Base-by-base conservation (phyloP, 2,113 vertebrate species). In the Syngnathus floridae region DNA sequence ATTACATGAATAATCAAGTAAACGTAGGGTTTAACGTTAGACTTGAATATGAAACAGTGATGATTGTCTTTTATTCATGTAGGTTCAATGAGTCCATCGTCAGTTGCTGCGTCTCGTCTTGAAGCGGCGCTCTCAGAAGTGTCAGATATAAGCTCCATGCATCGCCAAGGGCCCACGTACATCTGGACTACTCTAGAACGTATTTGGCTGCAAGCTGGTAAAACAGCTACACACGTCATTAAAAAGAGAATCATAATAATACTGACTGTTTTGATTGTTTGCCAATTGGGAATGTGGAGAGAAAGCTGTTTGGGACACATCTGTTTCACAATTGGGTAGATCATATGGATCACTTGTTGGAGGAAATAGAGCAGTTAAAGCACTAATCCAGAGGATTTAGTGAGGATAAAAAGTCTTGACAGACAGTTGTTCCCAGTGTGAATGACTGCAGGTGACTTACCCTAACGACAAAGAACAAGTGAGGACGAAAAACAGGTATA, bases 181-280 rank as follows among this genome's bases (percentile, higher is more conserved):
- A 90, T 97, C 65, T 98, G 96, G 96, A 92, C 90, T 73, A 92
- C 92, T 0, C 91, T 99, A 70, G 94, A 97, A 72, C 93, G 93
- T 84, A 98, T 99, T 64, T 99, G 97, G 97, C 91, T 99, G 19
- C 95, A 96, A 84, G 93, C 96, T 77, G 97, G 97, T 98, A 90
- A 83, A 92, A 86, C 16, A 43, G 26, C 35, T 6, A 76, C 35
- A 62, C 52, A 45, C 9, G 22, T 13, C 17, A 63, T 36, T 36
- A 9, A 5, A 31, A 55, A 55, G 4, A 55, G 31, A n/a, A 14
- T 4, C n/a, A 11, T 19, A 17, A 45, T 13, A 10, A 55, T 13
- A 16, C 4, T 10, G 12, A 55, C 12, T 35, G 52, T 55, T 54
- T 55, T 35, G 52, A 55, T 35, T 26, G 26, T 1, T 1, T 26